Conservation (phyloP, 2,888 invertebrate species). For the Erebia ligea region DNA sequence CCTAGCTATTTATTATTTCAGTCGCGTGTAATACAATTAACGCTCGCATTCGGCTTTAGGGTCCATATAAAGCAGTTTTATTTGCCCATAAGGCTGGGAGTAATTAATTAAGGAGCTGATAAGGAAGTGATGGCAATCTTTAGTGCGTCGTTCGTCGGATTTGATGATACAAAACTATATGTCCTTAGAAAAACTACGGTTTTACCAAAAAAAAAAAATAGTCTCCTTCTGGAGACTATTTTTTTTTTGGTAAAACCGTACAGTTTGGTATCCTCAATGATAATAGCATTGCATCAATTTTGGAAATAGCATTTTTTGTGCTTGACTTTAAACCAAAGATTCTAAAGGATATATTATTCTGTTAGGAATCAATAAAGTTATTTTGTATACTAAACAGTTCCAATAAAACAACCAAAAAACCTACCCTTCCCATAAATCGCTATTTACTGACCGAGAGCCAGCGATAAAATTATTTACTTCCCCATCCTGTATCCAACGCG, state of each 20-base stretch:
- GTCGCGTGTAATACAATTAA: conserved; percentile 15
- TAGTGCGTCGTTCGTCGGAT: conserved; percentile 11
- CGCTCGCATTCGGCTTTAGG: conserved; percentile 15
- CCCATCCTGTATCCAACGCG: conserved; percentile 28
- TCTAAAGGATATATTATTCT: no score
- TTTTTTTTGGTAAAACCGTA: no score
- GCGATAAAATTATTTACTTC: conserved; percentile 36
- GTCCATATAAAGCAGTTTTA: conserved; percentile 22
- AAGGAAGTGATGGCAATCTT: conserved; percentile 11
- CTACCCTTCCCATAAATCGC: conserved; percentile 25
- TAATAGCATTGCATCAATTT: no score
- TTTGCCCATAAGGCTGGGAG: conserved; percentile 5
- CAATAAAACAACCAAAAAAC: conserved; percentile 22
- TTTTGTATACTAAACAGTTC: conserved; percentile 3
- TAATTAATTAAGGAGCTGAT: conserved; percentile 20
- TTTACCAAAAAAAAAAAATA: not conserved
- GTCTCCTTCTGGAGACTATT: no score
- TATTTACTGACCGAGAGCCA: conserved; percentile 25
- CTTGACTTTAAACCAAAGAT: no score
- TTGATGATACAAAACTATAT: conserved; percentile 2
- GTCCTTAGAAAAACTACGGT: not conserved
- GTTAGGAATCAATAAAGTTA: conserved; percentile 5
- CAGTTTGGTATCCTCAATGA: no score
- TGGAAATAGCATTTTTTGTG: no score
- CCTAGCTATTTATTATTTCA: not conserved